Evolutionary conservation across 2,888 invertebrate genomes (phyloP).

Genomic region (Cylindroiulus punctatus): DNA sequence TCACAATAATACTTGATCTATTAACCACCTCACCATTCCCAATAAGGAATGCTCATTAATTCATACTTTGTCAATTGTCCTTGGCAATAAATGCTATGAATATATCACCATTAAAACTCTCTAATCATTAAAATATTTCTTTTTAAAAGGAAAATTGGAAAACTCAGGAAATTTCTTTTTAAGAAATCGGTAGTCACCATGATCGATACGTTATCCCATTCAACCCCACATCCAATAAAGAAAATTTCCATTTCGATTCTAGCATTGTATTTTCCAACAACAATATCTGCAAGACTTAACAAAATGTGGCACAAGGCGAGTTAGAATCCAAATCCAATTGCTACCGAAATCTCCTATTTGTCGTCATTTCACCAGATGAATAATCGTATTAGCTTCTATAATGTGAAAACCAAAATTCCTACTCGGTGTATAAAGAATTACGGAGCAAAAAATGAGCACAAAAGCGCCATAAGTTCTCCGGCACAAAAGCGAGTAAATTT

Average conservation of each 20-base stretch:
- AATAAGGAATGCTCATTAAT: no score
- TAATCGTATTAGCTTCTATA: conserved; percentile 10
- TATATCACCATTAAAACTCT: no score
- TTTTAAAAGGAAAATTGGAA: no score
- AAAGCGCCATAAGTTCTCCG: not conserved
- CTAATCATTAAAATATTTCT: no score
- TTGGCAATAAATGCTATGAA: no score
- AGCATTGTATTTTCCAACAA: not conserved
- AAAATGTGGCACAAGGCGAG: not conserved
- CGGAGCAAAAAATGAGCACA: not conserved
- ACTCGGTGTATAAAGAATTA: conserved; percentile 19
- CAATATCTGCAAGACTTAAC: not conserved
- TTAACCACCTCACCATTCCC: no score
- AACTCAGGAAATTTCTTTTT: no score
- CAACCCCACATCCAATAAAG: not conserved
- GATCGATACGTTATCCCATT: no score
- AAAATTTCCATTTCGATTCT: not conserved
- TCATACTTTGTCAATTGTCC: no score
- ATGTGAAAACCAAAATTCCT: conserved; percentile 12
- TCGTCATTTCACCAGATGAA: not conserved
- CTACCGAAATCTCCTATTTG: not conserved
- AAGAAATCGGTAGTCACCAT: no score
- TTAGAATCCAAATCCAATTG: not conserved
- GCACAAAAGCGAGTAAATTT: not conserved
- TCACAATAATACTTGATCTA: no score